phyloP scores from a whole-genome alignment of 1,140 invertebrate genomes.

The Ips typographus region DNA sequence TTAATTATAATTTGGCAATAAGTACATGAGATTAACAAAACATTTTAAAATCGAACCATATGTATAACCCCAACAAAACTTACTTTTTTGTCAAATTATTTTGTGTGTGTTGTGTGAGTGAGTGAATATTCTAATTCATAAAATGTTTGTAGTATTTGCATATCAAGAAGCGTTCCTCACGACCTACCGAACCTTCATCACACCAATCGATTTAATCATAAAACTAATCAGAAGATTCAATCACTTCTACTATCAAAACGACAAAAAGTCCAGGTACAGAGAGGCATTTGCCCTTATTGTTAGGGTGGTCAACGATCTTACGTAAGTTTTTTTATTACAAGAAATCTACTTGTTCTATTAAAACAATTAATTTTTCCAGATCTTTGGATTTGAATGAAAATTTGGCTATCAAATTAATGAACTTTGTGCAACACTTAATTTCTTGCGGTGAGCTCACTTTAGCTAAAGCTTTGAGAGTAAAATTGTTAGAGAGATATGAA shows the following conservation, averaged over 20 bases:
- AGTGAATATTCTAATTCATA: neutral
- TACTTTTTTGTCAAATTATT: neutral
- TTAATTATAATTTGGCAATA: too few species aligned
- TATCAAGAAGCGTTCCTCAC: slow-evolving; percentile 97
- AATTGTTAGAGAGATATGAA: slow-evolving; percentile 87
- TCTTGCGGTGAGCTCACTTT: slow-evolving; percentile 81
- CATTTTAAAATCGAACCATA: too few species aligned
- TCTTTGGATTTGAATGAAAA: slow-evolving; percentile 78
- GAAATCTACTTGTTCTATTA: neutral
- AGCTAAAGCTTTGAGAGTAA: slow-evolving; percentile 85
- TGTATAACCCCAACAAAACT: too few species aligned
- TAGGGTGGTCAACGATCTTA: slow-evolving; percentile 89
- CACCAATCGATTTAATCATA: slow-evolving; percentile 82
- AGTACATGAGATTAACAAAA: too few species aligned
- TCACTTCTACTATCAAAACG: slow-evolving; percentile 76
- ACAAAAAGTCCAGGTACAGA: slow-evolving; percentile 75
- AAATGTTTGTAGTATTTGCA: slow-evolving; percentile 66
- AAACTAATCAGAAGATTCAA: slow-evolving; percentile 86
- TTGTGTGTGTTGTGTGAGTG: neutral
- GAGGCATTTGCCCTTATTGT: slow-evolving; percentile 89
- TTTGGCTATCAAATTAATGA: slow-evolving; percentile 76
- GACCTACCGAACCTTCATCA: slow-evolving; percentile 93
- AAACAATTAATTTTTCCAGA: slow-evolving; percentile 54
- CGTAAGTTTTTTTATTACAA: slow-evolving; percentile 60
- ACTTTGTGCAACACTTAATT: slow-evolving; percentile 90